Conservation (phyloP, 23 tunicate species). For the Trididemnum clinides region DNA sequence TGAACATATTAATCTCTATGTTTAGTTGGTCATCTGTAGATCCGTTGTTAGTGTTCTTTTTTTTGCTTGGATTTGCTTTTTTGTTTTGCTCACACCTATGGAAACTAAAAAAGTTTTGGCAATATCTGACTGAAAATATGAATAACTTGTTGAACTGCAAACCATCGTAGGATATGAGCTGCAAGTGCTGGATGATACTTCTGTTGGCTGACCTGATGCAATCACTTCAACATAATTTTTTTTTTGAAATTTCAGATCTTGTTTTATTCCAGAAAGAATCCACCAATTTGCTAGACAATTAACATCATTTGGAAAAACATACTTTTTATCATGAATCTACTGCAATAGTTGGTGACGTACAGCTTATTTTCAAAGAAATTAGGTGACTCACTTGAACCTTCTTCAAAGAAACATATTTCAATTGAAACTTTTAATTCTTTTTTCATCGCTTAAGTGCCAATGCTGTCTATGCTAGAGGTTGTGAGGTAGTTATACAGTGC, state of each 20-base stretch:
- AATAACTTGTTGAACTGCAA: background rate
- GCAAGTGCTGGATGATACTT: background rate
- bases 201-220: background rate
- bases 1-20: background rate
- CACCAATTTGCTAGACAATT: background rate
- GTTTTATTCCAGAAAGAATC: background rate
- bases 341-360: background rate
- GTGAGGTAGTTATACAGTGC: background rate
- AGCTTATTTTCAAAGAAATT: background rate
- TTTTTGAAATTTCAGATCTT: background rate
- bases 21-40: background rate
- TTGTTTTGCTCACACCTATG: background rate
- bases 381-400: background rate
- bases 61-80: background rate
- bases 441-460: background rate
- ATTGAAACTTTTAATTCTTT: background rate
- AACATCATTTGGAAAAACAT: background rate
- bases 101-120: background rate
- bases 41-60: background rate
- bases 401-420: background rate
- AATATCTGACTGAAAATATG: background rate
- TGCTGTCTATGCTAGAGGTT: background rate
- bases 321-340: background rate
- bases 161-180: background rate
- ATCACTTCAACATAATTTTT: background rate